phyloP scores from a whole-genome alignment of 2,888 invertebrate genomes.

The Corythucha ciliata region DNA sequence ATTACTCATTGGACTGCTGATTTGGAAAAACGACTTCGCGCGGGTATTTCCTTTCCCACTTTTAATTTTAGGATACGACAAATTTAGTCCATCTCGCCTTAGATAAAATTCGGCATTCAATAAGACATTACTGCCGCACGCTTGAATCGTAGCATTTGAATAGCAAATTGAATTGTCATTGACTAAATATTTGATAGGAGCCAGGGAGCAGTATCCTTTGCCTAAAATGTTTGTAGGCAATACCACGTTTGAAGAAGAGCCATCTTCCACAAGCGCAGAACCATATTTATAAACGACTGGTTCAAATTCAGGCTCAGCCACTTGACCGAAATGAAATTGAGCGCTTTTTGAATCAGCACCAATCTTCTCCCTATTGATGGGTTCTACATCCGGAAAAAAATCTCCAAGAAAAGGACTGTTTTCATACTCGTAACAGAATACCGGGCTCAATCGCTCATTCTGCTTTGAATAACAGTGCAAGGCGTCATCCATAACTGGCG shows the following conservation, averaged over 20 bases:
- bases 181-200: conserved; percentile 14
- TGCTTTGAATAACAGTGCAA: conserved; percentile 10
- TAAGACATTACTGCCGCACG: conserved; percentile 14
- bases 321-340: background rate
- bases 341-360: background rate
- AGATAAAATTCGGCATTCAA: conserved; percentile 9
- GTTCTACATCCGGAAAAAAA: conserved; percentile 19
- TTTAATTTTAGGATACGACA: background rate
- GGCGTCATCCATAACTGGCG: too few relatives aligned
- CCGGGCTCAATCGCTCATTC: conserved; percentile 8
- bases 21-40: too few relatives aligned
- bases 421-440: conserved; percentile 23
- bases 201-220: conserved; percentile 10
- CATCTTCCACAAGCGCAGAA: background rate
- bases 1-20: too few relatives aligned
- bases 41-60: conserved; percentile 1
- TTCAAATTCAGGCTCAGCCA: background rate
- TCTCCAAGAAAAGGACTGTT: conserved; percentile 26
- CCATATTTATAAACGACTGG: conserved; percentile 16
- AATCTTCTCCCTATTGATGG: background rate
- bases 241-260: background rate
- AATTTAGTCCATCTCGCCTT: too few relatives aligned
- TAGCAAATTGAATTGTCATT: conserved; percentile 13
- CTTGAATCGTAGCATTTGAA: background rate
- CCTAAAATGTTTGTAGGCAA: conserved; percentile 1